These are phyloP conservation scores for Rhabdophis nuchalis DNA, from an alignment of 2,797 vertebrate species.

Conservation along the genomic window DNA sequence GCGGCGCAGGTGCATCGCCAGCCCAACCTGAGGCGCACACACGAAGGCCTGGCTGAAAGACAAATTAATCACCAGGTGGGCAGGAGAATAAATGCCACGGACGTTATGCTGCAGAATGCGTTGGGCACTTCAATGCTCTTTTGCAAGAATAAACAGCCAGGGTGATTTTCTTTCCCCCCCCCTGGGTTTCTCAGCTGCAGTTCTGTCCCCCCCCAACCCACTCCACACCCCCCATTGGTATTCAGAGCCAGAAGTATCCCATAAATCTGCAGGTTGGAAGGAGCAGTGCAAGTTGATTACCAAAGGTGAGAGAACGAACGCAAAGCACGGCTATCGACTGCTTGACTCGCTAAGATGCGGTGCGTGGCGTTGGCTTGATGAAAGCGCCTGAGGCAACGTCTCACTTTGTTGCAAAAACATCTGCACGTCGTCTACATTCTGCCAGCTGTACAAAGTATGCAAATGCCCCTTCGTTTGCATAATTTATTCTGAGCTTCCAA, in stretches of 20 bases:
- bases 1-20: slow-evolving; percentile 50
- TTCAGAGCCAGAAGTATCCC: slow-evolving; percentile 46
- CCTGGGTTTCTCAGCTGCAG: slow-evolving; percentile 36
- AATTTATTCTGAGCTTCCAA: background rate
- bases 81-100: slow-evolving; percentile 64
- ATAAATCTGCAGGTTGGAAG: slow-evolving; percentile 57
- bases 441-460: background rate
- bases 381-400: background rate
- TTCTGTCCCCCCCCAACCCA: slow-evolving; percentile 46
- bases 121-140: slow-evolving; percentile 57
- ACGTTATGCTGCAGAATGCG: slow-evolving; percentile 53
- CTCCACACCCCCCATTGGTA: slow-evolving; percentile 52
- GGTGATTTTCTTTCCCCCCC: slow-evolving; percentile 30
- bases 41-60: slow-evolving; percentile 62
- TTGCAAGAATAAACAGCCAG: background rate
- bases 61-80: slow-evolving; percentile 68
- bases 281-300: background rate
- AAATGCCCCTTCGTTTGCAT: background rate
- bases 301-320: background rate
- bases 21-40: slow-evolving; percentile 50
- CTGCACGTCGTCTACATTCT: background rate
- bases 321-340: background rate
- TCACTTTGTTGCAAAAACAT: background rate
- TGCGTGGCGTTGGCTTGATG: background rate
- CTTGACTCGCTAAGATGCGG: slow-evolving; percentile 58